phyloP scores from a whole-genome alignment of 2,113 vertebrate species.

The Brachypodius melanocephalos region DNA sequence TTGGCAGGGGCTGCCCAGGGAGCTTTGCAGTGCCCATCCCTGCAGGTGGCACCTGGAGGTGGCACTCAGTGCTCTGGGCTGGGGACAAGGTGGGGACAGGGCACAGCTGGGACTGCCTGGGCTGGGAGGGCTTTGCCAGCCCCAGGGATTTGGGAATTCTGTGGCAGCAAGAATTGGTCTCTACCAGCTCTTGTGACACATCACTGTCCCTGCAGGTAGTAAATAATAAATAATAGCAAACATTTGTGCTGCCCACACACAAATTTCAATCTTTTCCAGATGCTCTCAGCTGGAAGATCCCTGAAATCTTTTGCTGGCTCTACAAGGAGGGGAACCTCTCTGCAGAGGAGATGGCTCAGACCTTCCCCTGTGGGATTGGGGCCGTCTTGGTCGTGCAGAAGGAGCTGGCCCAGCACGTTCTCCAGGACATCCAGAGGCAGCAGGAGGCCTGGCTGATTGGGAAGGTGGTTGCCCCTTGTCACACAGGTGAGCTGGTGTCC shows the following conservation, averaged over 20 bases:
- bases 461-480: slow-evolving; percentile 68
- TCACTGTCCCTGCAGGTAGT: background rate
- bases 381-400: slow-evolving; percentile 79
- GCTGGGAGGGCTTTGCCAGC: background rate
- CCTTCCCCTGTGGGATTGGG: slow-evolving; percentile 87
- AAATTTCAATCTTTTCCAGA: slow-evolving; percentile 66
- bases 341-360: slow-evolving; percentile 82
- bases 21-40: background rate
- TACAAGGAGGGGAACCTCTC: slow-evolving; percentile 80
- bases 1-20: background rate
- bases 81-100: background rate
- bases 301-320: slow-evolving; percentile 85
- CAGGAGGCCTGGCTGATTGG: slow-evolving; percentile 87
- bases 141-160: fast-evolving
- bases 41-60: background rate
- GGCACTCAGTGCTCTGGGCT: background rate
- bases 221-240: background rate
- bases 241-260: background rate
- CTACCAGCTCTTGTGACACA: background rate
- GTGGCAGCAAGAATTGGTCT: background rate
- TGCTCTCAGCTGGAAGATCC: slow-evolving; percentile 82
- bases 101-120: fast-evolving
- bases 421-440: slow-evolving; percentile 74
- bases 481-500: slow-evolving; percentile 70
- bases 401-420: slow-evolving; percentile 73